These are phyloP conservation scores for Drosophila ogumai DNA, from an alignment of 1,140 invertebrate genomes.

Conservation along the genomic window DNA sequence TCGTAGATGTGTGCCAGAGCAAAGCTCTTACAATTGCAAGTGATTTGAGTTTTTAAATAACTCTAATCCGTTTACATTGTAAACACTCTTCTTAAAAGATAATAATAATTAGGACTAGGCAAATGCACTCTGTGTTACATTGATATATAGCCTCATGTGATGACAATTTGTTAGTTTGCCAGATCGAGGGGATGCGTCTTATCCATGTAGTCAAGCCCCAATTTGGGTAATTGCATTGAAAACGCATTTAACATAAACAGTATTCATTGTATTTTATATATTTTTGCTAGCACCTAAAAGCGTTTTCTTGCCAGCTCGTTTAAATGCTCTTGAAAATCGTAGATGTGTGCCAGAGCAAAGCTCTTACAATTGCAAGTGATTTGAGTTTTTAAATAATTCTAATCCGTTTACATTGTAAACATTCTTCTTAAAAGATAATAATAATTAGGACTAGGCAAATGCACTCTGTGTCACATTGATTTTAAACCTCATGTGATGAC, in stretches of 20 bases:
- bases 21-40: slow-evolving; percentile 50
- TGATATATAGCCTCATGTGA: slow-evolving; percentile 51
- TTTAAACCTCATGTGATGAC: slow-evolving; percentile 55
- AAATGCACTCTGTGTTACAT: slow-evolving; percentile 80
- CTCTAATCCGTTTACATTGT: slow-evolving; percentile 49
- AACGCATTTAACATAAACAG: slow-evolving; percentile 36
- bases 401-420: slow-evolving; percentile 53
- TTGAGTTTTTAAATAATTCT: slow-evolving; percentile 17
- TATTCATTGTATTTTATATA: neutral
- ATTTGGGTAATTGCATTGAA: slow-evolving; percentile 54
- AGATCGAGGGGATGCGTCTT: slow-evolving; percentile 59
- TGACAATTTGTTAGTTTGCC: slow-evolving; percentile 76
- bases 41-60: slow-evolving; percentile 27
- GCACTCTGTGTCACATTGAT: slow-evolving; percentile 67
- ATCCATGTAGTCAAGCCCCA: slow-evolving; percentile 57
- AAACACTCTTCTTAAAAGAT: slow-evolving; percentile 2
- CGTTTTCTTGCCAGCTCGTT: slow-evolving; percentile 66
- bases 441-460: neutral
- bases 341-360: slow-evolving; percentile 67
- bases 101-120: slow-evolving; percentile 2
- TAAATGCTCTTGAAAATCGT: slow-evolving; percentile 77
- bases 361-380: slow-evolving; percentile 50
- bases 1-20: slow-evolving; percentile 65
- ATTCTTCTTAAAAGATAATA: neutral
- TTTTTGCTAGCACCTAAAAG: slow-evolving; percentile 65